phyloP scores from a whole-genome alignment of 2,888 invertebrate species.

The Pristionchus exspectatus region DNA sequence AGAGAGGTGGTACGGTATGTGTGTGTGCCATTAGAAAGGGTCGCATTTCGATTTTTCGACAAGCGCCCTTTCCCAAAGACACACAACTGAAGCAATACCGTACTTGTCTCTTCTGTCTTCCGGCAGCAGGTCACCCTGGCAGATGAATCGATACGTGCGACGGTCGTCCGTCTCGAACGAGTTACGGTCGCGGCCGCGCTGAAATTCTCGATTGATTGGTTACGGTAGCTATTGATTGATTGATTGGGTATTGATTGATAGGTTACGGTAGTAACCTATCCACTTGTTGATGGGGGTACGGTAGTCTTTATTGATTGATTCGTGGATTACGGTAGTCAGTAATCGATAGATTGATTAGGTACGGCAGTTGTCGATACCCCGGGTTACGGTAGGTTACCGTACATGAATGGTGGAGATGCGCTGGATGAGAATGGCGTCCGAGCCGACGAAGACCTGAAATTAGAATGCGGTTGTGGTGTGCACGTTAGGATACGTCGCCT shows the following conservation, averaged over 20 bases:
- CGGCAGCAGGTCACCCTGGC: constrained; percentile 39
- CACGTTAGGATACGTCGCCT: neutral
- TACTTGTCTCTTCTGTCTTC: neutral
- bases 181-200: constrained; percentile 41
- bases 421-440: constrained; percentile 29
- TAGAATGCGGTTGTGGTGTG: too few species aligned
- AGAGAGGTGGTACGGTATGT: neutral
- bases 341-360: neutral
- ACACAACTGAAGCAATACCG: neutral
- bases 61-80: too few species aligned
- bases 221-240: neutral
- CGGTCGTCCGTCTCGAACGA: constrained; percentile 32
- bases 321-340: neutral
- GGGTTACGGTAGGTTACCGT: neutral
- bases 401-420: constrained; percentile 49
- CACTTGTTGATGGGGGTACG: neutral
- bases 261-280: neutral
- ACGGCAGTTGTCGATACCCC: neutral
- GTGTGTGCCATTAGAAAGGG: neutral
- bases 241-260: neutral
- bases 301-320: neutral
- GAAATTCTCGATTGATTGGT: neutral
- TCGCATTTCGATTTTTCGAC: too few species aligned
- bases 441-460: constrained; percentile 36
- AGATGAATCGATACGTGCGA: constrained; percentile 41